Percentiles rank a stretch among this genome's conserved stretches.
These are phyloP conservation scores for Psittacus erithacus DNA, from an alignment of 2,113 vertebrate species.

Conservation along the genomic window DNA sequence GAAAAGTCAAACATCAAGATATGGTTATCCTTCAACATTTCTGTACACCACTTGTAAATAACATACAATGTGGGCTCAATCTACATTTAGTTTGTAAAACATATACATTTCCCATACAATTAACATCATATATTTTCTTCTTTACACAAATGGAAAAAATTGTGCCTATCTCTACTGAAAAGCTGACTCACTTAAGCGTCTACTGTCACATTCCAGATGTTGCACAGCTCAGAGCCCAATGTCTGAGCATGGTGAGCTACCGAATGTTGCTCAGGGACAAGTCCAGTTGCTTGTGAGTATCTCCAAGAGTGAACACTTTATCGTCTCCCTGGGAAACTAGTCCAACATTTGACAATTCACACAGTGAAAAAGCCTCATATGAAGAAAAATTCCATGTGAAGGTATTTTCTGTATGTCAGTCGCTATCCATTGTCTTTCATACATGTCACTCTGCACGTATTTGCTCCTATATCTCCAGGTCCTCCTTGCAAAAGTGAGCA, in stretches of 20 bases:
- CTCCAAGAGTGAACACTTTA: neutral
- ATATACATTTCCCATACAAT: neutral
- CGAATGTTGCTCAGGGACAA: neutral
- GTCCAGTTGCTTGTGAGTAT: neutral
- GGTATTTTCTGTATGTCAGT: neutral
- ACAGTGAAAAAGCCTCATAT: neutral
- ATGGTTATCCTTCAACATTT: neutral
- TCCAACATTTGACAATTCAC: neutral
- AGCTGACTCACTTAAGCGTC: neutral
- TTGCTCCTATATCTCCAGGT: neutral
- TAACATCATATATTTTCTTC: neutral
- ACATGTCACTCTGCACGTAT: neutral
- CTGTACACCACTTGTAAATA: neutral
- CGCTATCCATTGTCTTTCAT: neutral
- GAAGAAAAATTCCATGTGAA: neutral
- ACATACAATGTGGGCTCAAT: neutral
- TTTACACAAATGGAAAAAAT: neutral
- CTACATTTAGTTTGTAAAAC: neutral
- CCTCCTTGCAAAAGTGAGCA: neutral
- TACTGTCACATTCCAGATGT: neutral
- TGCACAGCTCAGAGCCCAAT: neutral
- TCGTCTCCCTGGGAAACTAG: neutral
- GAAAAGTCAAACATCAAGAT: neutral
- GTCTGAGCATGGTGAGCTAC: neutral
- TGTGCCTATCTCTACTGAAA: neutral